A percentile compares a stretch with the other conserved stretches of the same genome.
Evolutionary conservation across 1,140 invertebrate species (phyloP).

Genomic region (Drosophila hydei): DNA sequence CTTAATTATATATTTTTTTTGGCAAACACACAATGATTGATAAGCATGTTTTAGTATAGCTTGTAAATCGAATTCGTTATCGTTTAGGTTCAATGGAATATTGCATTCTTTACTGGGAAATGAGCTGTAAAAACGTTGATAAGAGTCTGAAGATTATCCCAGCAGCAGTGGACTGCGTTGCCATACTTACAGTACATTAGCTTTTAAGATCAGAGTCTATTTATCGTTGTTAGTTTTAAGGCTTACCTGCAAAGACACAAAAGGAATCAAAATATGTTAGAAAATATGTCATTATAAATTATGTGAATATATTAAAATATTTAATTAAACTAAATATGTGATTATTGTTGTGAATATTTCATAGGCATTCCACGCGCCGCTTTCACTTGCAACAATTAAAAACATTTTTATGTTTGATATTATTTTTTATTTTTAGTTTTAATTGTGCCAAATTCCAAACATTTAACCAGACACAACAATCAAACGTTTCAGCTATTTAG

Average conservation of each 20-base stretch:
- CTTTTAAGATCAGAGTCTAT: background rate
- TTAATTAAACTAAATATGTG: background rate
- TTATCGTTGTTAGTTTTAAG: background rate
- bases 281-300: background rate
- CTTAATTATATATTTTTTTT: background rate
- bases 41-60: background rate
- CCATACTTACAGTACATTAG: conserved; percentile 9
- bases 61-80: conserved; percentile 16
- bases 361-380: conserved; percentile 1
- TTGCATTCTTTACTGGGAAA: background rate
- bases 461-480: conserved; percentile 9
- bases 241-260: conserved; percentile 30
- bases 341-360: background rate
- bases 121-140: too few relatives aligned
- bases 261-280: background rate
- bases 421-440: conserved; percentile 12
- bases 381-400: conserved; percentile 11
- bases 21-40: background rate
- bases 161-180: background rate
- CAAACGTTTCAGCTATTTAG: conserved; percentile 18
- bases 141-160: background rate
- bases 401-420: background rate
- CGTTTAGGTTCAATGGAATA: conserved; percentile 7
- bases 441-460: conserved; percentile 29
- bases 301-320: background rate